Percentiles rank a stretch among this genome's conserved stretches.
Evolutionary conservation across 2,797 vertebrate species (phyloP).

Genomic region (Furcifer pardalis): DNA sequence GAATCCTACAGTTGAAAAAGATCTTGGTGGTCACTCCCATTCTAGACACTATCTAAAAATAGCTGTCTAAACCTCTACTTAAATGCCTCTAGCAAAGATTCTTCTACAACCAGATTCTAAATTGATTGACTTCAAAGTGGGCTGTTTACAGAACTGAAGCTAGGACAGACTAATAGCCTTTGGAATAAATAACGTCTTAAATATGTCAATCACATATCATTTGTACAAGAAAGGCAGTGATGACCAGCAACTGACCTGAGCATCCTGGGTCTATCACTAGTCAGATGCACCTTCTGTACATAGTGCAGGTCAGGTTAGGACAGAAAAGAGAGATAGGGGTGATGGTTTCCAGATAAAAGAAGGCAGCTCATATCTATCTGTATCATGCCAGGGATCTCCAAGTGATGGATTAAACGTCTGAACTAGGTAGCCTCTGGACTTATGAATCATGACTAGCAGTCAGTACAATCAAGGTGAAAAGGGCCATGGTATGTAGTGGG

Average conservation of each 20-base stretch:
- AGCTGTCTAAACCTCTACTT: background rate
- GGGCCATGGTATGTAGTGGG: background rate
- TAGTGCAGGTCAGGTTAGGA: conserved; percentile 12
- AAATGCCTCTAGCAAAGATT: background rate
- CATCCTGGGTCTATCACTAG: background rate
- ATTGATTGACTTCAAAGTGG: background rate
- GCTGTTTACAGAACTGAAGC: background rate
- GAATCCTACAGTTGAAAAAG: background rate
- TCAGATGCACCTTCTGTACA: background rate
- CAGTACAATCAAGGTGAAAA: background rate
- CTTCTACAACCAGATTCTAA: background rate
- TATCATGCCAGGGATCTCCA: background rate
- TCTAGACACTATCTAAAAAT: background rate
- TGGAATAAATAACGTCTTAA: background rate
- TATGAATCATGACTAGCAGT: background rate
- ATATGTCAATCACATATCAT: background rate
- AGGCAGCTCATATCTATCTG: background rate
- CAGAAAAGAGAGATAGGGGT: conserved; percentile 6
- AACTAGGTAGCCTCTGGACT: background rate
- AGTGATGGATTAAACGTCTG: conserved; percentile 24
- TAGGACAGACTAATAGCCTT: background rate
- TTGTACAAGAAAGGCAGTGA: background rate
- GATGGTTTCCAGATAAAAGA: conserved; percentile 16
- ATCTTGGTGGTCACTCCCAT: background rate
- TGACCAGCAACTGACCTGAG: conserved; percentile 3